A percentile compares a stretch with the other conserved stretches of the same genome.
Conservation (phyloP, 2,797 vertebrate species). For the Scleropages formosus region DNA sequence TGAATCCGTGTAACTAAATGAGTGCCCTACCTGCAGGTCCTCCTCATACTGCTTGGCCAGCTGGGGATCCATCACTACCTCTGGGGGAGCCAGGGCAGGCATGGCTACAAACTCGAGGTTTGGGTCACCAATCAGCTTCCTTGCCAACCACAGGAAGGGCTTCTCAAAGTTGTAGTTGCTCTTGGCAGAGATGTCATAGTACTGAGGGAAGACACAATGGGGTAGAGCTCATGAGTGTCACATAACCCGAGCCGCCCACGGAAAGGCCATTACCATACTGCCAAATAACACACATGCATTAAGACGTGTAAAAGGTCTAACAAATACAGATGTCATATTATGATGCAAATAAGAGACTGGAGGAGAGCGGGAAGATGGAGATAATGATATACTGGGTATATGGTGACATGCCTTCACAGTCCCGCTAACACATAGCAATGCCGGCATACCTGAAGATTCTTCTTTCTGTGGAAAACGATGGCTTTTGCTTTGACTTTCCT, state of each 20-base stretch:
- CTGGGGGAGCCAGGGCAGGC: slow-evolving; percentile 78
- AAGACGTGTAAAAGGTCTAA: too few relatives aligned
- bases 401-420: neutral
- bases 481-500: slow-evolving; percentile 99
- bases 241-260: too few relatives aligned
- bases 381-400: too few relatives aligned
- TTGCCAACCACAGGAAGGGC: slow-evolving; percentile 79
- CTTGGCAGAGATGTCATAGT: slow-evolving; percentile 81
- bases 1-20: neutral
- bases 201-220: slow-evolving; percentile 51
- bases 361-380: too few relatives aligned
- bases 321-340: too few relatives aligned
- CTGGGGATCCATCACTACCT: slow-evolving; percentile 75
- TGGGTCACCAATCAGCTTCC: slow-evolving; percentile 77
- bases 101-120: slow-evolving; percentile 81
- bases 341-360: neutral
- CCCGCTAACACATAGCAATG: neutral
- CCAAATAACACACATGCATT: too few relatives aligned
- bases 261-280: too few relatives aligned
- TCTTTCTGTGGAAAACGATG: slow-evolving; percentile 98
- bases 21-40: slow-evolving; percentile 70
- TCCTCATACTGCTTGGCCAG: slow-evolving; percentile 74
- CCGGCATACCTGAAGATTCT: slow-evolving; percentile 91
- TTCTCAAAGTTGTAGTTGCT: slow-evolving; percentile 85
- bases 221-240: too few relatives aligned